Evolutionary conservation across 2,113 vertebrate species (phyloP).

Genomic region (Fregetta grallaria): DNA sequence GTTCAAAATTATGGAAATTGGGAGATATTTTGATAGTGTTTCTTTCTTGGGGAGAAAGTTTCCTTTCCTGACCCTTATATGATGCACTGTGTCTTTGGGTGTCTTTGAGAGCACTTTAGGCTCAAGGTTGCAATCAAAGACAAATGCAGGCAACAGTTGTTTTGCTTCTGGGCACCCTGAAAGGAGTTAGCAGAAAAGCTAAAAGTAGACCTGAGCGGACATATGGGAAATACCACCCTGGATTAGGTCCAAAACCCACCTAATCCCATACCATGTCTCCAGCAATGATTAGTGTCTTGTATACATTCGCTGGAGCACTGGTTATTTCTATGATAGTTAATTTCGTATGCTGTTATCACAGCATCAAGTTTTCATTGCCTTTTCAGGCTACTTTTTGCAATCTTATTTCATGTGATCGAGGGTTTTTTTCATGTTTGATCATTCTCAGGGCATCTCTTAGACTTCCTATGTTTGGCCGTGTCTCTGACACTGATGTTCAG

Average conservation of each 20-base stretch:
- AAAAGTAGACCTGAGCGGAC: not conserved
- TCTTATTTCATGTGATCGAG: not conserved
- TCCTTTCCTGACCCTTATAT: not conserved
- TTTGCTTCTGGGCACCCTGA: not conserved
- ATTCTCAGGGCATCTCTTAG: not conserved
- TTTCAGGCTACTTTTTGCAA: not conserved
- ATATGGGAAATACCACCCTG: not conserved
- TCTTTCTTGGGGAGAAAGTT: not conserved
- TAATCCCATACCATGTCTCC: not conserved
- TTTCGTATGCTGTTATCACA: not conserved
- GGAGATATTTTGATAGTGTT: not conserved
- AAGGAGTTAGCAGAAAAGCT: not conserved
- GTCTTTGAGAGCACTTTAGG: not conserved
- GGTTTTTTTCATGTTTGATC: not conserved
- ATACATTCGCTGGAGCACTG: not conserved
- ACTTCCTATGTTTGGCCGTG: fast-evolving
- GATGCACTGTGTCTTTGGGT: not conserved
- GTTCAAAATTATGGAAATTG: not conserved
- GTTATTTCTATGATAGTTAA: not conserved
- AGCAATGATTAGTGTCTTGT: not conserved
- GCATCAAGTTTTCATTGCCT: not conserved
- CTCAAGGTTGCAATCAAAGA: not conserved
- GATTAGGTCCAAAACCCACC: not conserved
- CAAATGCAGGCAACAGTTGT: not conserved
- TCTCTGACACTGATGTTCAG: not conserved